Evolutionary conservation across 92 coral and sea anemone species (phyloP), one percentile per base, ranked within the genome.

Genomic region (Siderastrea radians): DNA sequence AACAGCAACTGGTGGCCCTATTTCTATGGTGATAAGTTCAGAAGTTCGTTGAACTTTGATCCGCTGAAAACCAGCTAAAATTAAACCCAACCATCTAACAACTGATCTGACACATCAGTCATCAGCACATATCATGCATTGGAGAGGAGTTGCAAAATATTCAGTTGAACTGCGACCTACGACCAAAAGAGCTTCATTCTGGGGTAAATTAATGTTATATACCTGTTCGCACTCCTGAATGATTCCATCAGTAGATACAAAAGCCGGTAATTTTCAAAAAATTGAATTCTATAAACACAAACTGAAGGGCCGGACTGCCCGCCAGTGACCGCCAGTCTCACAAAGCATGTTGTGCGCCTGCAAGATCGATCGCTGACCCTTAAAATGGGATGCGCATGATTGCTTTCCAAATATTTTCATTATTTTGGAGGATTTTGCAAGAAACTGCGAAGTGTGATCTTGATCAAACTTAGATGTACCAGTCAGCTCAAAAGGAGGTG

Each of bases 401-500:
- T 75, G 65, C 45, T 73, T 52, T 45, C 3, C 38, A 3, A 51
- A 1, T 13, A 47, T 48, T 71, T 71, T 14, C 0, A 4, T 50
- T 6, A 73, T 51, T 73, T 73, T 50, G 7, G 58, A 6, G 0
- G 59, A 6, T 4, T 50, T 43, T 75, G 12, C 58, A 50, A 51
- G 26, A 26, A 47, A 48, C 26, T 9, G 58, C 50, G 12, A 10
- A 26, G 0, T 1, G 5, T 19, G 4, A 2, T 65, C 6, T 65
- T 46, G 4, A 66, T 7, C 45, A 10, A 17, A 10, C 38, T 71
- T 86, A 77, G 58, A 98, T 98, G 99, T 98, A 91, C 90, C 93
- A 96, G 55, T 81, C 91, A 77, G 95, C 94, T 75, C 93, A 92
- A 70, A 94, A 90, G 72, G 95, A 98, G 84, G 91, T 95, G 75